phyloP scores from a whole-genome alignment of 2,113 vertebrate genomes.

The Sarotherodon lohbergeri region DNA sequence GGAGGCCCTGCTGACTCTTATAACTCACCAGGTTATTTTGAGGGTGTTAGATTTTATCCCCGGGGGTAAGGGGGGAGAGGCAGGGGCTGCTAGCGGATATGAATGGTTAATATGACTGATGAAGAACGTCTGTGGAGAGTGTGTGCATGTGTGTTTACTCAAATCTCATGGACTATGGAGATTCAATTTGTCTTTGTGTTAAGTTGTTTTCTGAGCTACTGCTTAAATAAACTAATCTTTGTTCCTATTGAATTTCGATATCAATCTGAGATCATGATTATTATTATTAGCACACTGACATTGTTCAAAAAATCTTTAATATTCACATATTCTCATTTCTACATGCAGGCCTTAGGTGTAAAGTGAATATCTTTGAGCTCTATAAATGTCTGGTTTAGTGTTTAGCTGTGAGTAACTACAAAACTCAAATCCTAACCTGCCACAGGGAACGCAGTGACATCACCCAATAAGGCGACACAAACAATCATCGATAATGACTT shows the following conservation, averaged over 20 bases:
- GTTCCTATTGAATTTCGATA: not conserved
- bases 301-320: not conserved
- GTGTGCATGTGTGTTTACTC: not conserved
- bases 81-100: constrained; percentile 41
- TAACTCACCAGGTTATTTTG: constrained; percentile 62
- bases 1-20: constrained; percentile 50
- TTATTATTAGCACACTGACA: not conserved
- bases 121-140: constrained; percentile 8
- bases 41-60: constrained; percentile 60
- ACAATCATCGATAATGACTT: constrained; percentile 7
- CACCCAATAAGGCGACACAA: not conserved
- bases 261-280: not conserved
- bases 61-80: not conserved
- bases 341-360: not conserved
- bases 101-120: constrained; percentile 65
- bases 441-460: not conserved
- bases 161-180: constrained; percentile 25
- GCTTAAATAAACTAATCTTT: not conserved
- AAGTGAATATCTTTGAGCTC: not conserved
- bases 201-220: not conserved
- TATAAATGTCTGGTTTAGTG: not conserved
- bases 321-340: not conserved
- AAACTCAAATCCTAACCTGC: not conserved
- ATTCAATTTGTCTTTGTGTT: constrained; percentile 22
- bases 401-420: not conserved